Evolutionary conservation across 2,888 invertebrate genomes (phyloP).

Genomic region (Eupithecia inturbata): DNA sequence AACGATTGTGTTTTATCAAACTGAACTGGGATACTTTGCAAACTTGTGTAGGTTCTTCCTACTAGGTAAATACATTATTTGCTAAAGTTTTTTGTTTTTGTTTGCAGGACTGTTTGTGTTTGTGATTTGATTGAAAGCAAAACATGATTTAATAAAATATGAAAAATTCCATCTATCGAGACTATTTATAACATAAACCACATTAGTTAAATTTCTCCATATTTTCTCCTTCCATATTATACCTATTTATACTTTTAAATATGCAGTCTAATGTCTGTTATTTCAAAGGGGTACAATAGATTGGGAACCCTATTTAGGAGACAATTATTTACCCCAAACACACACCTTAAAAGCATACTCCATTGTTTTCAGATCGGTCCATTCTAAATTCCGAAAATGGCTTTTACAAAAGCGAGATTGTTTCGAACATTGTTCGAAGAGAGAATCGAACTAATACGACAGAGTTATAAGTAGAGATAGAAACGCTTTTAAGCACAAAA

Average conservation of each 20-base stretch:
- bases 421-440: constrained; percentile 75
- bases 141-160: not conserved
- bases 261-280: not conserved
- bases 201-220: not conserved
- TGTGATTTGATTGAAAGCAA: no score
- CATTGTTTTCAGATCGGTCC: constrained; percentile 53
- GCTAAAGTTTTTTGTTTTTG: constrained; percentile 22
- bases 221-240: not conserved
- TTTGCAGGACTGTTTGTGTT: not conserved
- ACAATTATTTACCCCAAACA: constrained; percentile 31
- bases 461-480: constrained; percentile 17
- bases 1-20: constrained; percentile 60
- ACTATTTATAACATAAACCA: not conserved
- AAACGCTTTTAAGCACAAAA: constrained; percentile 14
- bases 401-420: constrained; percentile 74
- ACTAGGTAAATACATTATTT: constrained; percentile 17
- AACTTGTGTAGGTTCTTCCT: constrained; percentile 50
- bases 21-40: constrained; percentile 50
- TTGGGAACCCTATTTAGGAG: constrained; percentile 18
- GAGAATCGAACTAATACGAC: constrained; percentile 71
- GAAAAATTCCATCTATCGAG: not conserved
- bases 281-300: constrained; percentile 10
- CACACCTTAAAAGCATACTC: constrained; percentile 29
- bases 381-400: constrained; percentile 56
- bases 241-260: not conserved